These are phyloP conservation scores for Acrocera orbiculus DNA, from an alignment of 2,888 invertebrate species.

Conservation along the genomic window DNA sequence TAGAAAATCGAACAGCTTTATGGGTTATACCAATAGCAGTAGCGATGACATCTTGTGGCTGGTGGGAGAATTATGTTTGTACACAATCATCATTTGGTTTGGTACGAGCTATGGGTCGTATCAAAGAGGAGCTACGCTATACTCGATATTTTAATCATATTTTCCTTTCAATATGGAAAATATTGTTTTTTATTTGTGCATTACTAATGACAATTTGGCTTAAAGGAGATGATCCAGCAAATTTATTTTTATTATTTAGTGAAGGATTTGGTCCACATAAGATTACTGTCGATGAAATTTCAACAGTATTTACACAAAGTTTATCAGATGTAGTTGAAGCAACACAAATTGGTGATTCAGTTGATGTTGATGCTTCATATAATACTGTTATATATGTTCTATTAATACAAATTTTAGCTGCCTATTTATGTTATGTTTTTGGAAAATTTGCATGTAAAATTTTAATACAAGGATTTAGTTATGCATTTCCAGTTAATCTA, in stretches of 20 bases:
- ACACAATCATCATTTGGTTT: constrained; percentile 58
- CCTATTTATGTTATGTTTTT: constrained; percentile 79
- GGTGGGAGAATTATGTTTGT: constrained; percentile 98
- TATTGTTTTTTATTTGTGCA: constrained; percentile 55
- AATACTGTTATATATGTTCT: constrained; percentile 60
- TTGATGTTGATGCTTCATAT: constrained; percentile 49
- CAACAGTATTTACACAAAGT: constrained; percentile 24
- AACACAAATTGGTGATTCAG: constrained; percentile 54
- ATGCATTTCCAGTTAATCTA: constrained; percentile 88
- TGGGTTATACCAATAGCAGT: constrained; percentile 79
- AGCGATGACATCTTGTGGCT: constrained; percentile 74
- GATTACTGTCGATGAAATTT: constrained; percentile 53
- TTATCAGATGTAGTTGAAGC: constrained; percentile 59
- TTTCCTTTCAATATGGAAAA: constrained; percentile 85
- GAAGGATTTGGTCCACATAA: constrained; percentile 60
- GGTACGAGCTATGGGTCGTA: constrained; percentile 53
- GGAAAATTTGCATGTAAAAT: constrained; percentile 95
- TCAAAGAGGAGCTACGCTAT: constrained; percentile 60
- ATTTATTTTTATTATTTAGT: constrained; percentile 58
- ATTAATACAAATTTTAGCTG: constrained; percentile 62
- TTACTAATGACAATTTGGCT: constrained; percentile 55
- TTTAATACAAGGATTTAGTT: constrained; percentile 91
- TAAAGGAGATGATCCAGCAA: constrained; percentile 56
- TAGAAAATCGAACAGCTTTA: constrained; percentile 54
- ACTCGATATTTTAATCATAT: constrained; percentile 81